Conservation (phyloP, 2,113 vertebrate species). For the Nematolebias whitei region DNA sequence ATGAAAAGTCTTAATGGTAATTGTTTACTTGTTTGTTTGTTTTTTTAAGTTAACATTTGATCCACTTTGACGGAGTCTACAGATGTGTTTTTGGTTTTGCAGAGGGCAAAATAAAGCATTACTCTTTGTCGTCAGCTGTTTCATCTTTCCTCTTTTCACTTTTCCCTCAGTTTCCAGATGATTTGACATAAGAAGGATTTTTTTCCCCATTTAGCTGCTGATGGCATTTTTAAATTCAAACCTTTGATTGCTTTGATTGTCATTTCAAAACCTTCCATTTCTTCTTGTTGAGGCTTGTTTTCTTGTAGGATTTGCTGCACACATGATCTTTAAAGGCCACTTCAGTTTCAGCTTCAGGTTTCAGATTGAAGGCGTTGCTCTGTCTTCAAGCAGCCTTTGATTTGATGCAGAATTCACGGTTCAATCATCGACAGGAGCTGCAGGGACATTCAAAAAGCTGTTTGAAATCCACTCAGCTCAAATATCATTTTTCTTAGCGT, state of each 20-base stretch:
- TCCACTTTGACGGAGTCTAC: background rate
- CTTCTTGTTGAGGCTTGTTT: background rate
- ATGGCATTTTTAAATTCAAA: background rate
- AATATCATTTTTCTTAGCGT: background rate
- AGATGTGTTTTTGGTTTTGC: background rate
- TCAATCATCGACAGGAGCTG: background rate
- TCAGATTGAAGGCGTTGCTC: background rate
- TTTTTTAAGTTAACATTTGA: constrained; percentile 6
- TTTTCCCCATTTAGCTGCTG: background rate
- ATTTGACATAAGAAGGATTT: no score
- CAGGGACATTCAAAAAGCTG: background rate
- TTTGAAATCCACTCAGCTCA: background rate
- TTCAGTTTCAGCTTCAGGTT: no score
- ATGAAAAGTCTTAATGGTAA: background rate
- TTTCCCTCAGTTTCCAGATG: no score
- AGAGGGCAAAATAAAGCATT: no score
- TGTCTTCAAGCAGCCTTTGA: background rate
- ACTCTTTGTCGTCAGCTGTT: no score
- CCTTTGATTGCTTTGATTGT: background rate
- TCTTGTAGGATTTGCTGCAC: background rate
- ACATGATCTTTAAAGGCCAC: background rate
- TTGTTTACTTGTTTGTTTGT: no score
- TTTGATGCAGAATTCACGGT: background rate
- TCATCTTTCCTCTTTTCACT: no score
- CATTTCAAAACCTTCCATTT: constrained; percentile 4